Evolutionary conservation across 2,888 invertebrate species (phyloP).

Genomic region (Dolichopus griseipennis): DNA sequence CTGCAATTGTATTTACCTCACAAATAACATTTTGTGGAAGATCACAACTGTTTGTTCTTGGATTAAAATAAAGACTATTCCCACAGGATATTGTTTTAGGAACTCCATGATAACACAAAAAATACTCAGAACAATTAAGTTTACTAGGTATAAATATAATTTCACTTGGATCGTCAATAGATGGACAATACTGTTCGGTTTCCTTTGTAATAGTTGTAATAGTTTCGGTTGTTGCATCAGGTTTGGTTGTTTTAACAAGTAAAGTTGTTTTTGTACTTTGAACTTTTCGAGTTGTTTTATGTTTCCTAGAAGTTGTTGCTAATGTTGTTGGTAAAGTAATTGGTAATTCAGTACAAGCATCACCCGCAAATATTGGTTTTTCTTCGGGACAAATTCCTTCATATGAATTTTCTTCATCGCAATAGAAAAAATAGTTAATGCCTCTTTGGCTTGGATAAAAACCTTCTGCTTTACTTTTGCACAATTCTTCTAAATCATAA

Average conservation of each 20-base stretch:
- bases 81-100: constrained; percentile 33
- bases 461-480: background rate
- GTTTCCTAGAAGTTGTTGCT: background rate
- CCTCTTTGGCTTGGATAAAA: background rate
- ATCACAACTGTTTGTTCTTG: constrained; percentile 32
- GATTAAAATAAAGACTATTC: constrained; percentile 32
- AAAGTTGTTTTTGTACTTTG: constrained; percentile 9
- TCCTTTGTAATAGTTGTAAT: background rate
- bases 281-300: constrained; percentile 10
- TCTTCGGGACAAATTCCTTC: constrained; percentile 31
- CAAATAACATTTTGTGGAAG: constrained; percentile 32
- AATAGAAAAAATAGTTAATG: background rate
- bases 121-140: constrained; percentile 34
- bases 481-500: constrained; percentile 25
- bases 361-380: constrained; percentile 28
- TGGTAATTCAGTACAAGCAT: constrained; percentile 29
- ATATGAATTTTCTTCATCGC: constrained; percentile 16
- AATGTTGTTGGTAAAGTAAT: constrained; percentile 20
- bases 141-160: constrained; percentile 29
- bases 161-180: constrained; percentile 26
- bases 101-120: constrained; percentile 31
- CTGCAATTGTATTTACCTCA: constrained; percentile 27
- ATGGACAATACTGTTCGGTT: constrained; percentile 26
- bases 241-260: constrained; percentile 3
- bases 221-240: background rate